Conservation (phyloP, 2,113 vertebrate species). For the Sinocyclocheilus anshuiensis region DNA sequence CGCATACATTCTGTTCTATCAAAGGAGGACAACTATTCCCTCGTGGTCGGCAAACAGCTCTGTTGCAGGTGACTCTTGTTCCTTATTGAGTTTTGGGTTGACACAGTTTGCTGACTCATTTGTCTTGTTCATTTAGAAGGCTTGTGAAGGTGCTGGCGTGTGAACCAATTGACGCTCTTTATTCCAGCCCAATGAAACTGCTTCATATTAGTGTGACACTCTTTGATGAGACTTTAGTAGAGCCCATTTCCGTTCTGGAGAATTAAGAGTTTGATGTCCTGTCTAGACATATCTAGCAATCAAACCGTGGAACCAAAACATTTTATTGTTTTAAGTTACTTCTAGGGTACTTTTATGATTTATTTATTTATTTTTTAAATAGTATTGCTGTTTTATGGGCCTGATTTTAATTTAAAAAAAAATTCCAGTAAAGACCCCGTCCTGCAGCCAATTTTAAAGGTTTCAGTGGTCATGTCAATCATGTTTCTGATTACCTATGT, state of each 20-base stretch:
- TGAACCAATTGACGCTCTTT: not conserved
- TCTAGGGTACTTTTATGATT: too few relatives aligned
- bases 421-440: not conserved
- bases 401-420: not conserved
- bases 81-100: not conserved
- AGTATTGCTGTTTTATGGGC: not conserved
- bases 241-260: not conserved
- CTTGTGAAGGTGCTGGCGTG: not conserved
- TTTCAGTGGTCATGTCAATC: too few relatives aligned
- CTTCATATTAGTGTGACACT: not conserved
- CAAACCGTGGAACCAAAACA: too few relatives aligned
- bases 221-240: not conserved
- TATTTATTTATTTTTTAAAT: too few relatives aligned
- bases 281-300: not conserved
- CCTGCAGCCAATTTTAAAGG: too few relatives aligned
- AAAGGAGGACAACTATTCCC: conserved; percentile 90
- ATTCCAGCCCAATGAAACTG: not conserved
- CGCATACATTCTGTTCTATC: conserved; percentile 97
- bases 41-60: conserved; percentile 99
- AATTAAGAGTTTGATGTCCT: not conserved
- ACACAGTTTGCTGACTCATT: conserved; percentile 17
- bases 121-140: not conserved
- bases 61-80: conserved; percentile 82
- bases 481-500: too few relatives aligned
- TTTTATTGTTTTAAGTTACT: too few relatives aligned